Conservation (phyloP, 2,113 vertebrate species). For the Phocoena phocoena region DNA sequence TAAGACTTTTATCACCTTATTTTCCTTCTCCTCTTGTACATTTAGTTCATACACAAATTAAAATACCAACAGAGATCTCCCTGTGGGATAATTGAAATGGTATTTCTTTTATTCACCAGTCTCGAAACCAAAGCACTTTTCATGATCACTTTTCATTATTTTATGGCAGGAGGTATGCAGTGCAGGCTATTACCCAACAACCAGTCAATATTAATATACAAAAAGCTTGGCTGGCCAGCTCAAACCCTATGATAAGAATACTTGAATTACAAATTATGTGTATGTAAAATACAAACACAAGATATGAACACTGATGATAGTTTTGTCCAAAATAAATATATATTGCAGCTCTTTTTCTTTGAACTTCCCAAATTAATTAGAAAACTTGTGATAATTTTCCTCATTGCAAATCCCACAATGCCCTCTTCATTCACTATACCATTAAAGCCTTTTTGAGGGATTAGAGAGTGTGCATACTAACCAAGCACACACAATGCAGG, state of each 20-base stretch:
- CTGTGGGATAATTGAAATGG: conserved; percentile 21
- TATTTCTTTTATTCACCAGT: conserved; percentile 49
- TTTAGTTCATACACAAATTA: conserved; percentile 46
- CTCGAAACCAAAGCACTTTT: conserved; percentile 47
- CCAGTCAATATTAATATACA: conserved; percentile 55
- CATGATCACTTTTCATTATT: conserved; percentile 41
- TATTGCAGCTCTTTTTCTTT: neutral
- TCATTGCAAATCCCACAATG: neutral
- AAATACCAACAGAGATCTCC: conserved; percentile 17
- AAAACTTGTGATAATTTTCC: neutral
- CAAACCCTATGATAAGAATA: neutral
- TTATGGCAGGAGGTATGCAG: neutral
- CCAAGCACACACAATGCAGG: neutral
- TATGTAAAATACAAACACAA: neutral
- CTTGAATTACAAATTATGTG: neutral
- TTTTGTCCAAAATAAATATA: neutral
- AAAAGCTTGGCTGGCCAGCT: conserved; percentile 25
- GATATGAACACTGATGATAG: neutral
- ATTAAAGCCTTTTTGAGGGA: neutral
- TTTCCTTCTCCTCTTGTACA: conserved; percentile 26
- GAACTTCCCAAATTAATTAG: neutral
- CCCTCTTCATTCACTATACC: neutral
- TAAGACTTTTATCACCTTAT: conserved; percentile 32
- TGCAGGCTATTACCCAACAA: conserved; percentile 13
- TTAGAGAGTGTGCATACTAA: neutral